A percentile compares a stretch with the other conserved stretches of the same genome.
These are phyloP conservation scores for Sebastes taczanowskii DNA, from an alignment of 2,797 vertebrate genomes.

Conservation along the genomic window DNA sequence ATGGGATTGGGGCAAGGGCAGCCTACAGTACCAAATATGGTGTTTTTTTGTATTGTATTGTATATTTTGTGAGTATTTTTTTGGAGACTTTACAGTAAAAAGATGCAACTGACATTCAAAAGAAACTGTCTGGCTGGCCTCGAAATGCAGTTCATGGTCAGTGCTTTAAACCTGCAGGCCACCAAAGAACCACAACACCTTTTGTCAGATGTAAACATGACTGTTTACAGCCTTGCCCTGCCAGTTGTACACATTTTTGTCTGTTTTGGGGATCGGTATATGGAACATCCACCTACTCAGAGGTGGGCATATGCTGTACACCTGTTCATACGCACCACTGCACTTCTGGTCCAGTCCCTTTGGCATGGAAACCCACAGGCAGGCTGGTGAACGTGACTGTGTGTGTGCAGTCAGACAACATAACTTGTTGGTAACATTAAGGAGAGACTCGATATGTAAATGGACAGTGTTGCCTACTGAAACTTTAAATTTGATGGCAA, in stretches of 20 bases:
- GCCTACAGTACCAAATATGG: too few species aligned
- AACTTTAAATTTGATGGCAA: neutral
- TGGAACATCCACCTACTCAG: neutral
- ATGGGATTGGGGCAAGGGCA: too few species aligned
- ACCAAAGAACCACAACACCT: neutral
- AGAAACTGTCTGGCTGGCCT: neutral
- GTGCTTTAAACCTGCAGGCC: neutral
- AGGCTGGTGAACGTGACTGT: neutral
- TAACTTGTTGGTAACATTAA: neutral
- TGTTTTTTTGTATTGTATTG: too few species aligned
- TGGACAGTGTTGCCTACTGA: neutral
- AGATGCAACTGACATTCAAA: neutral
- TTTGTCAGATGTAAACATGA: neutral
- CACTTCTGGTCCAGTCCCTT: neutral
- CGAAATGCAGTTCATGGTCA: neutral
- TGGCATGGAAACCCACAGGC: neutral
- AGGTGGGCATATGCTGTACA: conserved; percentile 14
- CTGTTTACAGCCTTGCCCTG: neutral
- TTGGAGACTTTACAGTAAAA: neutral
- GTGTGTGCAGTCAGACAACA: neutral
- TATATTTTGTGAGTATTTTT: too few species aligned
- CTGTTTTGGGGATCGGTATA: neutral
- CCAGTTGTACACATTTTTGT: neutral
- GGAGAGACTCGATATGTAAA: neutral
- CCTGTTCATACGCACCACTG: neutral